Base-by-base conservation (phyloP, 1,140 invertebrate genomes). In the Macrocentrus cingulum region DNA sequence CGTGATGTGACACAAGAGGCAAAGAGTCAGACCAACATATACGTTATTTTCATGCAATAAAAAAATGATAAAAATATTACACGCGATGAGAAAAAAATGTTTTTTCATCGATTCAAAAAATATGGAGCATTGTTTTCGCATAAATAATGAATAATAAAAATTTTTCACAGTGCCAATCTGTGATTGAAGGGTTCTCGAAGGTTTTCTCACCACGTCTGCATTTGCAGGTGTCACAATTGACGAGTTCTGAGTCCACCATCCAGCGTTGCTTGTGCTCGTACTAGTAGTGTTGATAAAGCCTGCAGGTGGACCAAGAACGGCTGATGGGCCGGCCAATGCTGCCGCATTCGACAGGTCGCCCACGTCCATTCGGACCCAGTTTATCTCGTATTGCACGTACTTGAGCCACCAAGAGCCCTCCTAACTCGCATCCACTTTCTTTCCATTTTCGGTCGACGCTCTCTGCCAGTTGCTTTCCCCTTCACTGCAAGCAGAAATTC, bases 191-290 rank as follows among this genome's bases (percentile, higher is more conserved):
- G n/a, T n/a, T n/a, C n/a, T n/a, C n/a, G n/a, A n/a, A n/a, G n/a
- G n/a, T 44, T 44, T 37, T 16, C 72, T 71, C 57, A 77, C 76
- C 70, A 77, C 75, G 74, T 78, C 76, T 61, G 74, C 74, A 61
- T 77, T 78, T 41, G 74, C 66, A 39, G 74, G 62, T 65, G 72
- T 66, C 48, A 72, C 67, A 49, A 73, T 66, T 29, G 74, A 71
- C 65, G 74, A 70, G 57, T 70, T 68, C 62, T 74, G 68, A 56
- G 74, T 70, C 76, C 76, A 78, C 76, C 76, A 78, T 64, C 74
- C 72, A 59, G 68, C 61, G 56, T 66, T 52, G 13, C 15, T 41
- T 15, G 39, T 67, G 62, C 67, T 62, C 65, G 66, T 69, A 68
- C 68, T 71, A 64, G 66, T 67, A 39, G 42, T 23, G 9, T 34